Percentiles rank a stretch among this genome's conserved stretches.
phyloP scores from a whole-genome alignment of 1,140 invertebrate species.

The Rhizoglyphus robini region DNA sequence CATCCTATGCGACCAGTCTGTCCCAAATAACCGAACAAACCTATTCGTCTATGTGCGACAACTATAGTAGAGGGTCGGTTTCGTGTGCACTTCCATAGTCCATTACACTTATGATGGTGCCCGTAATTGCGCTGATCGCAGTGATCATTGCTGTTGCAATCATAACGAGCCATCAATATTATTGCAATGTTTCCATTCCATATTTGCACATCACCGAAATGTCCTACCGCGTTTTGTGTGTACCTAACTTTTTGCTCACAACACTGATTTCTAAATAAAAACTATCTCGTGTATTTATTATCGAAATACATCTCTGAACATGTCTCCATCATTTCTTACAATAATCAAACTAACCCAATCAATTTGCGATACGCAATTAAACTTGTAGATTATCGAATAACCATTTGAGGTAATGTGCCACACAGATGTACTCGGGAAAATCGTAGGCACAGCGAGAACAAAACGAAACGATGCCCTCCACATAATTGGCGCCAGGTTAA shows the following conservation, averaged over 20 bases:
- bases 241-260: too few species aligned
- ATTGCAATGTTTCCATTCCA: too few species aligned
- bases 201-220: too few species aligned
- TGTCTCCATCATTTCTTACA: too few species aligned
- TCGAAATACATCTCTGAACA: too few species aligned
- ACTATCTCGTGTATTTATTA: too few species aligned
- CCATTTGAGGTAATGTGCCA: conserved; percentile 31
- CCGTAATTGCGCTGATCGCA: background rate
- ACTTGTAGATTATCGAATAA: conserved; percentile 23
- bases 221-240: too few species aligned
- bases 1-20: background rate
- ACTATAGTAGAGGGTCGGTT: background rate
- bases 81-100: conserved; percentile 6
- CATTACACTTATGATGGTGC: background rate
- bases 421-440: conserved; percentile 32
- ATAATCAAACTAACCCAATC: too few species aligned
- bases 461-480: conserved; percentile 69
- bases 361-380: background rate
- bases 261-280: too few species aligned
- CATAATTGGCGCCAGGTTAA: conserved; percentile 51
- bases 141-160: background rate
- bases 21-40: background rate
- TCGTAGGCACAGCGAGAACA: conserved; percentile 55
- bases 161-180: too few species aligned
- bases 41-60: background rate